Conservation (phyloP, 1,140 invertebrate genomes). For the Heliconius hewitsoni region DNA sequence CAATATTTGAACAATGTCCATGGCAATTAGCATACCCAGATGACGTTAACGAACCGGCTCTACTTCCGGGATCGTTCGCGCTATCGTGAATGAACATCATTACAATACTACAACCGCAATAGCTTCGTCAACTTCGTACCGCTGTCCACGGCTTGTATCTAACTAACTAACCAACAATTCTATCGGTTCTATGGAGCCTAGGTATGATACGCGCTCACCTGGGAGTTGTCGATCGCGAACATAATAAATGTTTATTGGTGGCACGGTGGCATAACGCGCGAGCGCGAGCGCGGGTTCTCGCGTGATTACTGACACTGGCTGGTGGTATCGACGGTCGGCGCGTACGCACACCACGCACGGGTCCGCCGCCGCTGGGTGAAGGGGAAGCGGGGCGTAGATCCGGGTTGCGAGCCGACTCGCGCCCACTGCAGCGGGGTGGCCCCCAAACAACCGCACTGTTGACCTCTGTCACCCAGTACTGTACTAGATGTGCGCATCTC, state of each 20-base stretch:
- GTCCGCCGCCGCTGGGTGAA: constrained; percentile 60
- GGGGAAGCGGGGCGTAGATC: constrained; percentile 78
- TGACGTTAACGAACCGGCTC: constrained; percentile 75
- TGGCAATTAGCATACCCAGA: constrained; percentile 72
- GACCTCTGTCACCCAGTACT: constrained; percentile 60
- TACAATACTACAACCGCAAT: constrained; percentile 47
- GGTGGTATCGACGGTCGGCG: constrained; percentile 41
- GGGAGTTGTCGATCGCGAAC: constrained; percentile 76
- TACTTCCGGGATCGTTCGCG: constrained; percentile 75
- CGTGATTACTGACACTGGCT: constrained; percentile 57
- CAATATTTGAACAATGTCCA: constrained; percentile 62
- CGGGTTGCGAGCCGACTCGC: constrained; percentile 58
- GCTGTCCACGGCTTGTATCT: no score
- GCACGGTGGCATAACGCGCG: constrained; percentile 56
- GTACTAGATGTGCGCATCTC: constrained; percentile 41
- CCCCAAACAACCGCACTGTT: constrained; percentile 70
- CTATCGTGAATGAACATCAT: constrained; percentile 69
- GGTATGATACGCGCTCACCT: constrained; percentile 64
- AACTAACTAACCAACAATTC: no score
- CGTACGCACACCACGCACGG: constrained; percentile 60
- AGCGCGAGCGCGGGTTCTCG: constrained; percentile 44
- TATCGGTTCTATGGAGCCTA: no score
- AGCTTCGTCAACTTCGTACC: neutral
- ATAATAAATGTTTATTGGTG: constrained; percentile 57
- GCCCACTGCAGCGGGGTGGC: constrained; percentile 72